phyloP scores from a whole-genome alignment of 2,113 vertebrate genomes.

The Brachyhypopomus occidentalis region DNA sequence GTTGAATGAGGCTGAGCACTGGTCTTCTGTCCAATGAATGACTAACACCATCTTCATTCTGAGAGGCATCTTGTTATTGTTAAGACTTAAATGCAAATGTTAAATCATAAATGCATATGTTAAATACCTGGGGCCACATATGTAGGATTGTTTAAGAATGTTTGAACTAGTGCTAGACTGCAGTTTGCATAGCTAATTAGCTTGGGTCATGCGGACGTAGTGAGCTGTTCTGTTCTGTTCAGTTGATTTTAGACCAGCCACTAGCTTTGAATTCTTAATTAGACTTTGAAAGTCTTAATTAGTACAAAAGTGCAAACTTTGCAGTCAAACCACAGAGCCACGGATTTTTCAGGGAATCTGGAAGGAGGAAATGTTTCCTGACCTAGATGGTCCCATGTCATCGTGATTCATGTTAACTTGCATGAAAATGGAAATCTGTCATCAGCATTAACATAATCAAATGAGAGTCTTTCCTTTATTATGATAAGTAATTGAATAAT shows the following conservation, averaged over 20 bases:
- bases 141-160: neutral
- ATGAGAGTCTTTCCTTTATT: slow-evolving; percentile 53
- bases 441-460: slow-evolving; percentile 54
- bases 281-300: slow-evolving; percentile 18
- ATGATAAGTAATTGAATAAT: slow-evolving; percentile 62
- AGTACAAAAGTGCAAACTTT: neutral
- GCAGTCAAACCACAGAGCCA: neutral
- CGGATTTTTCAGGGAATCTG: neutral
- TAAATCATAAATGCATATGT: no score
- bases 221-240: neutral
- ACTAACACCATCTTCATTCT: no score
- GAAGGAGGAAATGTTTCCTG: neutral
- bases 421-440: slow-evolving; percentile 49
- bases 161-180: neutral
- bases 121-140: neutral
- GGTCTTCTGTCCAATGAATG: no score
- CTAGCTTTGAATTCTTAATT: neutral
- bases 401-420: slow-evolving; percentile 45
- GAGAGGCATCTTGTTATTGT: no score
- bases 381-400: slow-evolving; percentile 18
- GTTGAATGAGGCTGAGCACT: no score
- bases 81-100: no score
- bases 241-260: neutral
- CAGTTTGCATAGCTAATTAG: neutral
- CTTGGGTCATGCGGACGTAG: neutral